Percentiles rank a stretch among this genome's conserved stretches.
These are phyloP conservation scores for Achlya flavicornis DNA, from an alignment of 2,888 invertebrate species.

Conservation along the genomic window DNA sequence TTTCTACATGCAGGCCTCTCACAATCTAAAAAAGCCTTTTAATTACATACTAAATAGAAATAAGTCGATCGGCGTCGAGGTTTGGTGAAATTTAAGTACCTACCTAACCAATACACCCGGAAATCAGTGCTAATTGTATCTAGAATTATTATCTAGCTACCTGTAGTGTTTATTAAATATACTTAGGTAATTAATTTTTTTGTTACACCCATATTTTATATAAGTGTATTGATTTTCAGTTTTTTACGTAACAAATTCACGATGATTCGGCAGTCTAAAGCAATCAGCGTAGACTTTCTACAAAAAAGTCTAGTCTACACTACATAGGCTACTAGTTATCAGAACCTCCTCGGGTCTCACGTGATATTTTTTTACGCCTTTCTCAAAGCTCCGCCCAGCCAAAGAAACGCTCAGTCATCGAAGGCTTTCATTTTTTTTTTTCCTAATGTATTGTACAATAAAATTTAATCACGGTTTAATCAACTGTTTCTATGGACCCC, in stretches of 20 bases:
- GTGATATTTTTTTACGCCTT: constrained; percentile 54
- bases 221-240: constrained; percentile 3
- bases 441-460: constrained; percentile 51
- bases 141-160: constrained; percentile 3
- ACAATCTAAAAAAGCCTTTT: too few relatives aligned
- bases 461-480: constrained; percentile 80
- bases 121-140: background rate
- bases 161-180: constrained; percentile 20
- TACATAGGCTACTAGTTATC: constrained; percentile 47
- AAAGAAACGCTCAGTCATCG: constrained; percentile 66
- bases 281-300: constrained; percentile 11
- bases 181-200: background rate
- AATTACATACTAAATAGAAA: background rate
- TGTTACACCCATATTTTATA: background rate
- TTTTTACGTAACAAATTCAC: constrained; percentile 5
- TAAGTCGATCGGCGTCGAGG: background rate
- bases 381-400: constrained; percentile 59
- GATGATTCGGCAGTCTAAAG: constrained; percentile 7
- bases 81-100: background rate
- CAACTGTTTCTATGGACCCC: constrained; percentile 70
- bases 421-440: constrained; percentile 48
- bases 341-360: constrained; percentile 43
- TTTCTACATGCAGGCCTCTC: too few relatives aligned
- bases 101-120: background rate
- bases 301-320: constrained; percentile 22